phyloP scores from a whole-genome alignment of 2,797 vertebrate genomes.

The Sebastes iracundus region DNA sequence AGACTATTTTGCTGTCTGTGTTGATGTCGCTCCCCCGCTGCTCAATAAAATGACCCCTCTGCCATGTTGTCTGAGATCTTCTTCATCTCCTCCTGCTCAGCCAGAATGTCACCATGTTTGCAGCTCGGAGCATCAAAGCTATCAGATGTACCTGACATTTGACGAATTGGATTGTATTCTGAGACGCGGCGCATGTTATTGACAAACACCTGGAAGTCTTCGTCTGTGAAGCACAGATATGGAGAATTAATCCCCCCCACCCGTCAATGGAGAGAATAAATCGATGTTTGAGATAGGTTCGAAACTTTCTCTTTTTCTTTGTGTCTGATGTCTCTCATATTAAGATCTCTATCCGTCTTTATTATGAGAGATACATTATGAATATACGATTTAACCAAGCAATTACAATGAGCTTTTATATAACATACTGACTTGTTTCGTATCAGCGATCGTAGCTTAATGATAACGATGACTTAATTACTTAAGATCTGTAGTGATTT shows the following conservation, averaged over 20 bases:
- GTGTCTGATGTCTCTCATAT: slow-evolving; percentile 14
- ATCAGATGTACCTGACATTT: slow-evolving; percentile 64
- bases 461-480: slow-evolving; percentile 69
- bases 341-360: slow-evolving; percentile 53
- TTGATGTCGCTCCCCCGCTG: slow-evolving; percentile 14
- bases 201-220: slow-evolving; percentile 51
- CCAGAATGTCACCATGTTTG: slow-evolving; percentile 47
- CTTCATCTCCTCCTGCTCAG: not conserved
- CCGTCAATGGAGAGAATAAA: slow-evolving; percentile 9
- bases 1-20: slow-evolving; percentile 1
- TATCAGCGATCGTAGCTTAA: slow-evolving; percentile 63
- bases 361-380: slow-evolving; percentile 56
- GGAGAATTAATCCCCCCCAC: slow-evolving; percentile 24
- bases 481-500: slow-evolving; percentile 60
- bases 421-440: slow-evolving; percentile 61
- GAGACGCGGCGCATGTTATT: slow-evolving; percentile 16
- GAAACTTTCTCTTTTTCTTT: slow-evolving; percentile 3
- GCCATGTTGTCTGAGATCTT: slow-evolving; percentile 8
- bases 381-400: slow-evolving; percentile 55
- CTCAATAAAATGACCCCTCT: slow-evolving; percentile 28
- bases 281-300: slow-evolving; percentile 27
- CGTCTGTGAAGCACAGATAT: slow-evolving; percentile 45
- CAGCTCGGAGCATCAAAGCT: slow-evolving; percentile 38
- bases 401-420: slow-evolving; percentile 51
- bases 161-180: slow-evolving; percentile 34